Base-by-base conservation (phyloP, 2,888 invertebrate genomes). In the Lasius platythorax region DNA sequence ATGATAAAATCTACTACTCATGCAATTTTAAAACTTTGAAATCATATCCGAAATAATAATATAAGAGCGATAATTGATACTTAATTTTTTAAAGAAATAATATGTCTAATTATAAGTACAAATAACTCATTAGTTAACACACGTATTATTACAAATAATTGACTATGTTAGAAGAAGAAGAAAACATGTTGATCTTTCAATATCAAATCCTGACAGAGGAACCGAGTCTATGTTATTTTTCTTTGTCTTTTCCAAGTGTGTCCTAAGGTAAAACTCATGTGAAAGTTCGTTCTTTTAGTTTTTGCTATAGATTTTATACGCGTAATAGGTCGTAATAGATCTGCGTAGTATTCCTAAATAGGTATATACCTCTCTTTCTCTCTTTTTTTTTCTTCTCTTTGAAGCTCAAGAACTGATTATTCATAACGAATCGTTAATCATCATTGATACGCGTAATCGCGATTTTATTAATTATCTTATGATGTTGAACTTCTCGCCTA, bases 261-360 rank as follows among this genome's bases (percentile, higher is more conserved):
- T 74, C 15, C 37, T 40, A 15, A 61, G 2, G 18, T 18, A n/a
- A 61, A 30, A 43, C 30, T 1, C 15, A 33, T 33, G 37, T 50
- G 53, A 82, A 63, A 79, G 46, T 73, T 53, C 15, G 18, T 23
- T 28, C 46, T 23, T 9, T 50, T 23, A 66, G 15, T 40, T 61
- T 74, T 63, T 74, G 18, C 43, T 43, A 28, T 43, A 63, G 43
- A 3, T 11, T 18, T 46, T 43, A 82, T 72, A 40, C 30, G 63
- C 68, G 81, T 68, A 11, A 74, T 75, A 84, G 70, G 79, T 84
- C 70, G 2, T 46, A 3, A 46, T 56, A 23, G 23, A 23, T 53
- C 15, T 82, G 78, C 79, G 79, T 78, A 86, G 11, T 28, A 53
- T 53, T 66, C 46, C 6, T 76, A 23, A 50, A n/a, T 43, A 74